These are phyloP conservation scores for Triops cancriformis DNA, from an alignment of 1,140 invertebrate genomes.

Conservation along the genomic window DNA sequence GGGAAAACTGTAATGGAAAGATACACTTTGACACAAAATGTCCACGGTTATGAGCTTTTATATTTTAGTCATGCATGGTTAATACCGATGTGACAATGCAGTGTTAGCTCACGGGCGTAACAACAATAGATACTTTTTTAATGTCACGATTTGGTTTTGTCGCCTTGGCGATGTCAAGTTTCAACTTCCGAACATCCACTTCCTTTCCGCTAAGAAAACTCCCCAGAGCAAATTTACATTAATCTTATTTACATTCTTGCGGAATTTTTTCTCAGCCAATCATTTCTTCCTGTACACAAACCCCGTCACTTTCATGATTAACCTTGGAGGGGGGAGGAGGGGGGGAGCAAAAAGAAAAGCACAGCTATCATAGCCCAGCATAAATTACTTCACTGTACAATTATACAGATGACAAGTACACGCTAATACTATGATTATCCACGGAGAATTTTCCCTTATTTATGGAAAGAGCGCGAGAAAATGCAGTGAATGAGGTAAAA, in stretches of 20 bases:
- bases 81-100: conserved; percentile 6
- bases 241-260: not conserved
- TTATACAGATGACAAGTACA: conserved; percentile 14
- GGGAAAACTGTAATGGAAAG: not conserved
- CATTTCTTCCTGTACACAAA: not conserved
- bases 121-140: not conserved
- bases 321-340: not conserved
- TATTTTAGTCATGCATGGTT: not conserved
- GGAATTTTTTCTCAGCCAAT: not conserved
- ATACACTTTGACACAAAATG: not conserved
- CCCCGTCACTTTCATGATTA: not conserved
- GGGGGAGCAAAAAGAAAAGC: not conserved
- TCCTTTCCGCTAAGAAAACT: not conserved
- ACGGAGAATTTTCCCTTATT: conserved; percentile 6
- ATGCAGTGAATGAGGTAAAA: not conserved
- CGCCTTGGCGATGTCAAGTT: not conserved
- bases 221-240: conserved; percentile 5
- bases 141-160: not conserved
- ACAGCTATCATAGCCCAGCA: conserved; percentile 5
- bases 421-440: conserved; percentile 9
- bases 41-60: conserved; percentile 13
- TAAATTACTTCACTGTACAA: conserved; percentile 14
- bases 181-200: not conserved
- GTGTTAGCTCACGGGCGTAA: not conserved
- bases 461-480: not conserved